These are phyloP conservation scores for Xestobium rufovillosum DNA, from an alignment of 2,888 invertebrate species.

Conservation along the genomic window DNA sequence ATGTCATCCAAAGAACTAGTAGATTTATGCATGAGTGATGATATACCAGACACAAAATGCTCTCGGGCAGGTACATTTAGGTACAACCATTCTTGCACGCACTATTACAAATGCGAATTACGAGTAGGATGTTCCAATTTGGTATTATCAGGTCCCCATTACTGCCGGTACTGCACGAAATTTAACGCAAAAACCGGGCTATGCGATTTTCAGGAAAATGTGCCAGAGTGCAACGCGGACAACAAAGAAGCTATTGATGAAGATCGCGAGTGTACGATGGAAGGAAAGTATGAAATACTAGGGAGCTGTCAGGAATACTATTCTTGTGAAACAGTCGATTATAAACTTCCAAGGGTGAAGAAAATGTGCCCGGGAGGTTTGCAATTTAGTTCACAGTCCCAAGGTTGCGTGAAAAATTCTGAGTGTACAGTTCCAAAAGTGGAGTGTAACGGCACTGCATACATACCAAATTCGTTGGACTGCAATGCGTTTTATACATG, in stretches of 20 bases:
- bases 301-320: slow-evolving; percentile 26
- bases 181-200: slow-evolving; percentile 26
- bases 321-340: slow-evolving; percentile 19
- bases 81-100: slow-evolving; percentile 26
- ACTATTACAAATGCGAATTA: slow-evolving; percentile 27
- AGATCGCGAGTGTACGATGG: slow-evolving; percentile 24
- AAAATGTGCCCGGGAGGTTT: slow-evolving; percentile 18
- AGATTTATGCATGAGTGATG: too few species aligned
- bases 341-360: slow-evolving; percentile 16
- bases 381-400: slow-evolving; percentile 7
- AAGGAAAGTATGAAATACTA: slow-evolving; percentile 25
- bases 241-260: slow-evolving; percentile 4
- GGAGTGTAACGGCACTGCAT: too few species aligned
- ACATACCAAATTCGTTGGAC: slow-evolving; percentile 21
- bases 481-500: slow-evolving; percentile 25
- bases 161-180: slow-evolving; percentile 31
- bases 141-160: slow-evolving; percentile 17
- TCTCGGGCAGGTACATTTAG: slow-evolving; percentile 24
- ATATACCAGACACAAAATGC: too few species aligned
- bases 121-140: slow-evolving; percentile 18
- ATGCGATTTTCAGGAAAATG: slow-evolving; percentile 31
- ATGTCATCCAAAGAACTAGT: too few species aligned
- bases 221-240: slow-evolving; percentile 31
- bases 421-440: slow-evolving; percentile 9
- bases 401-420: slow-evolving; percentile 12